Evolutionary conservation across 2,113 vertebrate species (phyloP), one percentile per base, ranked within the genome.

Genomic region (Festucalex cinctus): DNA sequence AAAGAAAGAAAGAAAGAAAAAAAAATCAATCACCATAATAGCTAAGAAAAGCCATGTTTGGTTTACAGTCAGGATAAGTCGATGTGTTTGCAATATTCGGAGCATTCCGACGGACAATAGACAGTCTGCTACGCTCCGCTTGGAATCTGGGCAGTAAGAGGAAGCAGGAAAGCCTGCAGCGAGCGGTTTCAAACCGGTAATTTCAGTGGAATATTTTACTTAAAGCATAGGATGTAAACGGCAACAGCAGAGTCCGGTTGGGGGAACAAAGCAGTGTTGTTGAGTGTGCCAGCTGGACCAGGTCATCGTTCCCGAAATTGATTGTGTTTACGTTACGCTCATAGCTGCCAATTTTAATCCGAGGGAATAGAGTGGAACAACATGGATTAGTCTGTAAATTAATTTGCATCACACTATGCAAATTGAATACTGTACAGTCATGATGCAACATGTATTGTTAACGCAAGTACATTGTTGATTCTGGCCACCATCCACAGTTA

Each of bases 251-350:
- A 19, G 9, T 65, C 19, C 10, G 20, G 6, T 19, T 10, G 35
- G 37, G 12, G 13, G 37, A 17, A 70, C 6, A 70, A 53, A 66
- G 56, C 61, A 41, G 37, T 5, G 24, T 32, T 5, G 46, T 28
- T 66, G 44, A 19, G 49, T 78, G 35, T 9, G 60, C 73, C 61
- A 68, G 64, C 63, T 59, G 44, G 66, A 75, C 56, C 58, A 75
- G 66, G 68, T 71, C 57, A 78, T 67, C 44, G 43, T 69, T 66
- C 68, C 75, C 72, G 74, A 71, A 73, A 72, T 41, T 80, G 75
- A 83, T 79, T 80, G 49, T 71, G 78, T 87, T 81, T 85, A 84
- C 77, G 81, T 83, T 83, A 62, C 44, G 64, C 36, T 39, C 54
- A 62, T 69, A 78, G 66, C 67, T 67, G 71, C 73, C 68, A 32